Evolutionary conservation across 2,888 invertebrate species (phyloP).

Genomic region (Xestia xanthographa): DNA sequence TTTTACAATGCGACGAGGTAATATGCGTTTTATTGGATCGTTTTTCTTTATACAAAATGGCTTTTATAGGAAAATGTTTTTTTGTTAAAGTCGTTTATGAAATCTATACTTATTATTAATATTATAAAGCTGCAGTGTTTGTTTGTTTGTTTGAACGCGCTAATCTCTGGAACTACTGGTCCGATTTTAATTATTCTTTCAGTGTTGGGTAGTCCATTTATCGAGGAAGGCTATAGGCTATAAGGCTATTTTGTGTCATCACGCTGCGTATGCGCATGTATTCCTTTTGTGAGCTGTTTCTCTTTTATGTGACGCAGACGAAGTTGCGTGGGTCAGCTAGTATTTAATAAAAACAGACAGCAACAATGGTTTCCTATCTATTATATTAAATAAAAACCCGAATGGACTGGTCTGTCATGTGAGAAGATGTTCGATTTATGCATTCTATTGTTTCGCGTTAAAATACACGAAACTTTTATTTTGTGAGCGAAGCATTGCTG

Average conservation of each 20-base stretch:
- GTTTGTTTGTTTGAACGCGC: too few relatives aligned
- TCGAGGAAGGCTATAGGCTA: too few relatives aligned
- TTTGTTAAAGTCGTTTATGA: slow-evolving; percentile 58
- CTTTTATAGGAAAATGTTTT: slow-evolving; percentile 75
- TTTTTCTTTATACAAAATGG: slow-evolving; percentile 83
- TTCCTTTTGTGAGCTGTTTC: too few relatives aligned
- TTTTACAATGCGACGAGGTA: slow-evolving; percentile 83
- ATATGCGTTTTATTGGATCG: slow-evolving; percentile 85
- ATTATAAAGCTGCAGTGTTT: too few relatives aligned
- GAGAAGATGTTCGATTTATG: slow-evolving; percentile 58
- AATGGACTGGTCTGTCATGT: slow-evolving; percentile 44
- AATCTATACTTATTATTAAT: too few relatives aligned
- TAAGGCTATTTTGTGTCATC: too few relatives aligned
- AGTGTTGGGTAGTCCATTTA: too few relatives aligned
- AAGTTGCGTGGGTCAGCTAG: too few relatives aligned
- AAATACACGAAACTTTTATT: slow-evolving; percentile 54
- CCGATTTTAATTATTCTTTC: too few relatives aligned
- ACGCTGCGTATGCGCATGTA: too few relatives aligned
- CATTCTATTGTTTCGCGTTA: slow-evolving; percentile 53
- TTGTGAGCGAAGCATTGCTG: slow-evolving; percentile 45
- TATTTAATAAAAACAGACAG: slow-evolving; percentile 46
- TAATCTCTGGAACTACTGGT: too few relatives aligned
- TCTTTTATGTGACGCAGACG: too few relatives aligned
- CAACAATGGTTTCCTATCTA: slow-evolving; percentile 49
- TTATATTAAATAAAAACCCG: slow-evolving; percentile 34